Conservation (phyloP, 2,113 vertebrate species). For the Laticauda colubrina region DNA sequence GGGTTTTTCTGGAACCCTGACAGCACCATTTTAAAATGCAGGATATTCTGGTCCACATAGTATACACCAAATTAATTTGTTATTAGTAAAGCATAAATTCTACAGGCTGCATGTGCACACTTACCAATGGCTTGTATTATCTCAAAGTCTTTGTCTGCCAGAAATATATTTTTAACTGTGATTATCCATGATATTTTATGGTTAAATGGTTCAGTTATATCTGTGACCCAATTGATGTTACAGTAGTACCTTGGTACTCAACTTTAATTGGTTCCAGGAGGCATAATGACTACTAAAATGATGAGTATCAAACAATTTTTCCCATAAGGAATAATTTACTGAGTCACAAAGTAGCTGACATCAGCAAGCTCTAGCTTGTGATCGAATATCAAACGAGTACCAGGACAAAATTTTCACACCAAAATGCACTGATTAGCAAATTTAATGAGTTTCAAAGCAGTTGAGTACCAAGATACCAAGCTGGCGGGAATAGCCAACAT, state of each 20-base stretch:
- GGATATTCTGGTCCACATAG: neutral
- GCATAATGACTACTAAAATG: neutral
- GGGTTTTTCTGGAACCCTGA: too few relatives aligned
- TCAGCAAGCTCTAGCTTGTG: neutral
- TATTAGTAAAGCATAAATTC: neutral
- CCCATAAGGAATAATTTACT: neutral
- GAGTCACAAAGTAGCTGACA: neutral
- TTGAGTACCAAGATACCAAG: neutral
- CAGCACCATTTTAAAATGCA: neutral
- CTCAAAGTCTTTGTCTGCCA: neutral
- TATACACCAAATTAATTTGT: neutral
- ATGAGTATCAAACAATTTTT: neutral
- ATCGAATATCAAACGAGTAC: neutral
- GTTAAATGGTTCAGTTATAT: neutral
- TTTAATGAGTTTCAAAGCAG: neutral
- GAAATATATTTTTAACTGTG: neutral
- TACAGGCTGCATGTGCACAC: neutral
- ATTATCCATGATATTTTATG: neutral
- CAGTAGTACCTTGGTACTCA: neutral
- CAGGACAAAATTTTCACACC: neutral
- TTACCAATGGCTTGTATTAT: neutral
- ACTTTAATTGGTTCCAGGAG: neutral
- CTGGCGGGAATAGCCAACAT: neutral
- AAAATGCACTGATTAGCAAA: neutral
- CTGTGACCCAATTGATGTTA: neutral